Conservation (phyloP, 1,140 invertebrate species). For the Listronotus oregonensis region DNA sequence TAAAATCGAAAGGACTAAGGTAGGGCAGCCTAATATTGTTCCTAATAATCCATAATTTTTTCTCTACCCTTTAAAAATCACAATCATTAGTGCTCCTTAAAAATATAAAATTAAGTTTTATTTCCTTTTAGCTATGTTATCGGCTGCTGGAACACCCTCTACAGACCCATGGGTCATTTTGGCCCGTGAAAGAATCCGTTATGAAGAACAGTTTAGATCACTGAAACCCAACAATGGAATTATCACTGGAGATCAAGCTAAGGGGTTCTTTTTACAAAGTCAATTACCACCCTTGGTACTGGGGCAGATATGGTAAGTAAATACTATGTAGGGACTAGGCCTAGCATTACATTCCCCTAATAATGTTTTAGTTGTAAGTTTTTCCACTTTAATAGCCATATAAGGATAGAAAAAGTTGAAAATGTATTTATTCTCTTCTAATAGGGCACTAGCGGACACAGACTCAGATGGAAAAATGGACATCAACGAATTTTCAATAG, state of each 20-base stretch:
- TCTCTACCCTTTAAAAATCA: neutral
- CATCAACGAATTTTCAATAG: conserved; percentile 95
- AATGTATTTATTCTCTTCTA: too few relatives aligned
- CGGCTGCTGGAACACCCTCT: conserved; percentile 55
- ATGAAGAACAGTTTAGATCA: conserved; percentile 89
- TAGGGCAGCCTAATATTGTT: neutral
- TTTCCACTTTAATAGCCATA: too few relatives aligned
- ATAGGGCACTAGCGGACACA: conserved; percentile 89
- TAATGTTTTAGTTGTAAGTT: too few relatives aligned
- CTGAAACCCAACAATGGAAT: conserved; percentile 86
- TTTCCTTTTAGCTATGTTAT: conserved; percentile 42
- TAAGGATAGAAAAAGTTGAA: too few relatives aligned
- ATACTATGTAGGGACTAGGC: too few relatives aligned
- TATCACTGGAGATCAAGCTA: conserved; percentile 92
- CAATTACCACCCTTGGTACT: conserved; percentile 85
- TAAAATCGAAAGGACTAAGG: neutral
- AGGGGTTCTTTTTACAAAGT: conserved; percentile 90
- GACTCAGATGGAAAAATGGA: conserved; percentile 97
- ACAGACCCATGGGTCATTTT: conserved; percentile 88
- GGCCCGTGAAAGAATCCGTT: conserved; percentile 83
- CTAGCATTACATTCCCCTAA: too few relatives aligned
- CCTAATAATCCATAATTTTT: too few relatives aligned
- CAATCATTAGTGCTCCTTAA: neutral
- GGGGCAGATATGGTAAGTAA: conserved; percentile 89
- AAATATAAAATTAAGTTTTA: conserved; percentile 6